phyloP scores from a whole-genome alignment of 2,888 invertebrate genomes.

The Clostera curtula region DNA sequence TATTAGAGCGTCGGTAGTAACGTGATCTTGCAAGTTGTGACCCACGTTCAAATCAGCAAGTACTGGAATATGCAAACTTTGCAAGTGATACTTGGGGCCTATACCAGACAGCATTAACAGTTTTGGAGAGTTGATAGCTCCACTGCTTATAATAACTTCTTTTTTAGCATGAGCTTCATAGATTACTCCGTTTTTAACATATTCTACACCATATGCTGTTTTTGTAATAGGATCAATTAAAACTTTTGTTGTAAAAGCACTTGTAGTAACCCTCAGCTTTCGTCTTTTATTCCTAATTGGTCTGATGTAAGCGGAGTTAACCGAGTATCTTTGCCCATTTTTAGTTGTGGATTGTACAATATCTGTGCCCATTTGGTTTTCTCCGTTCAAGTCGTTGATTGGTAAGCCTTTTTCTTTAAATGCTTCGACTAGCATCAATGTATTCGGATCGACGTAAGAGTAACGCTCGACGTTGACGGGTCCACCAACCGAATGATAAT shows the following conservation, averaged over 20 bases:
- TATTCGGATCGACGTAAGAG: slow-evolving; percentile 76
- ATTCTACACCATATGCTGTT: slow-evolving; percentile 57
- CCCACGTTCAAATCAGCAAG: slow-evolving; percentile 81
- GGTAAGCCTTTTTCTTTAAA: slow-evolving; percentile 78
- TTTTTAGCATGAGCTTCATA: slow-evolving; percentile 65
- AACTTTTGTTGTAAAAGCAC: slow-evolving; percentile 72
- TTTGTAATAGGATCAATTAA: slow-evolving; percentile 75
- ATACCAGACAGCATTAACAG: slow-evolving; percentile 79
- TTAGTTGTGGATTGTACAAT: slow-evolving; percentile 77
- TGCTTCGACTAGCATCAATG: slow-evolving; percentile 72
- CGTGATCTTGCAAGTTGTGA: slow-evolving; percentile 83
- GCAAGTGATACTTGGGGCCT: slow-evolving; percentile 74
- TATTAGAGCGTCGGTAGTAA: slow-evolving; percentile 76
- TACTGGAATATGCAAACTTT: slow-evolving; percentile 66
- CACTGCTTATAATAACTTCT: slow-evolving; percentile 78
- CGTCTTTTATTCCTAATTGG: slow-evolving; percentile 73
- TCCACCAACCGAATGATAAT: slow-evolving; percentile 77
- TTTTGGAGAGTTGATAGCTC: slow-evolving; percentile 77
- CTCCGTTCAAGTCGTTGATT: slow-evolving; percentile 74
- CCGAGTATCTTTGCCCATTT: slow-evolving; percentile 76
- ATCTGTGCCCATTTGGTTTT: slow-evolving; percentile 76
- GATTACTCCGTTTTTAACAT: slow-evolving; percentile 53
- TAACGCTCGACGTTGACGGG: slow-evolving; percentile 79
- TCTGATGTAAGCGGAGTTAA: slow-evolving; percentile 79
- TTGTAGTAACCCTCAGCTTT: slow-evolving; percentile 68